Base-by-base conservation (phyloP, 2,888 invertebrate species). In the Gortyna flavago region DNA sequence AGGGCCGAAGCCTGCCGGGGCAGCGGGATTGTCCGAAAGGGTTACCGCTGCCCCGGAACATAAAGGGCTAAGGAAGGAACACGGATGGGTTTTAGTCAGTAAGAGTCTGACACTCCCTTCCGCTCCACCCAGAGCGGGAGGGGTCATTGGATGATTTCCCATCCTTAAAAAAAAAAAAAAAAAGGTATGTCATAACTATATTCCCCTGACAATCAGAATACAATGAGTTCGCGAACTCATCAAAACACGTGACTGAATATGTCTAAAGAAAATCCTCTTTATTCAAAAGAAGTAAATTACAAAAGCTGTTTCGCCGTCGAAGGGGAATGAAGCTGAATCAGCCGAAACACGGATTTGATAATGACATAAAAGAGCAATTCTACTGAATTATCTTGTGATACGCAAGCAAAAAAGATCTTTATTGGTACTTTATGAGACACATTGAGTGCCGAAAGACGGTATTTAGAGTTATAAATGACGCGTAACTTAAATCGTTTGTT, bases 291-390 rank as follows among this genome's bases (percentile, higher is more conserved):
- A 81, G 73, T 82, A 87, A 82, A 87, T 87, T 82, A 84, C 85
- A 80, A 86, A 86, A 87, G 77, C 82, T 85, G 76, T 84, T 85
- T 88, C 76, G 77, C 72, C 57, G 64, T 64, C 79, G 73, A 80
- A 85, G 73, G 80, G 71, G 75, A 81, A 85, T 84, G 72, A 69
- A 79, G 83, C 89, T 86, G 89, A 89, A 68, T 88, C 81, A 79
- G 80, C 80, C 72, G 75, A 87, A 88, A 89, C 75, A 85, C 81
- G 75, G 83, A 89, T 89, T 89, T 87, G 85, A 86, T 86, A 89
- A 89, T 88, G 89, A 87, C 81, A 85, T 86, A 88, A 89, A 89
- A 88, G 87, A 88, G 82, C 85, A 88, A 89, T 85, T 86, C 81
- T 68, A 72, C 81, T 81, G 84, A 89, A 88, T 88, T 86, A 86